Conservation (phyloP, 2,797 vertebrate genomes). For the Phaenicophaeus curvirostris region DNA sequence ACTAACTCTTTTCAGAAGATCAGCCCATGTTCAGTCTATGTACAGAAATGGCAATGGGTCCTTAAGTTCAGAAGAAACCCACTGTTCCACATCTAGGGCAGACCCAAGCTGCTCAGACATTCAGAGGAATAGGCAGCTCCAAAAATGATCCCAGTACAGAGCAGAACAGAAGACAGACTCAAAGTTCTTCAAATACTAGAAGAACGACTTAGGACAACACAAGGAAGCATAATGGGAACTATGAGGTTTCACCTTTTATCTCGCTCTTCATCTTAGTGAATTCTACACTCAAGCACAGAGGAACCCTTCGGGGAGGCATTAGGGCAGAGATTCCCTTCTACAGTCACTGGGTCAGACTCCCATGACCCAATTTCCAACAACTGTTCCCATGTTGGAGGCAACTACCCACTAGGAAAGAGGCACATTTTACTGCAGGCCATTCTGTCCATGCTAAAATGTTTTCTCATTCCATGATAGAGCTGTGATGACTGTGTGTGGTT, state of each 20-base stretch:
- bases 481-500: neutral
- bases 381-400: neutral
- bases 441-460: neutral
- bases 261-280: neutral
- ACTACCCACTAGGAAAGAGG: neutral
- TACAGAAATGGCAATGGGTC: neutral
- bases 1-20: neutral
- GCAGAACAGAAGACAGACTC: neutral
- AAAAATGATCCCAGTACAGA: neutral
- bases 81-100: neutral
- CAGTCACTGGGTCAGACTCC: neutral
- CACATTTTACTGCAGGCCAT: neutral
- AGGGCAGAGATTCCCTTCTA: neutral
- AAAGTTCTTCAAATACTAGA: neutral
- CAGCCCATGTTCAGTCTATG: neutral
- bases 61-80: neutral
- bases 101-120: neutral
- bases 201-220: fast-evolving
- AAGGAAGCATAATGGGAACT: neutral
- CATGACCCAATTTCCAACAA: neutral
- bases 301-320: neutral
- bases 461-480: neutral
- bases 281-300: neutral
- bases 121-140: neutral
- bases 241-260: neutral